Percentiles rank a stretch among this genome's conserved stretches.
Conservation (phyloP, 2,888 invertebrate species). For the Tricholauxania praeusta region DNA sequence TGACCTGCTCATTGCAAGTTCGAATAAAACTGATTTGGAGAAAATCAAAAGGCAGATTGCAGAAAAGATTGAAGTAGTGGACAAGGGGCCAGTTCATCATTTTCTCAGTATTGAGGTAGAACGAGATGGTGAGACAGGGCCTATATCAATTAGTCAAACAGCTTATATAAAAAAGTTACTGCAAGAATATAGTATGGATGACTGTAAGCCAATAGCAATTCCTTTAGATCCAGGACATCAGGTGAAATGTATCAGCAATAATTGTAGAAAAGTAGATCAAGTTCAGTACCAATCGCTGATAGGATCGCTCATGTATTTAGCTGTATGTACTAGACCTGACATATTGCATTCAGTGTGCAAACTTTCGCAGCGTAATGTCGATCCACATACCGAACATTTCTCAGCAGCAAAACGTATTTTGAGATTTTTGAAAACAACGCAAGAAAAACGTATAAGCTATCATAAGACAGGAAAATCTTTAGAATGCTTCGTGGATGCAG, state of each 20-base stretch:
- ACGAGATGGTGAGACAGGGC: constrained; percentile 19
- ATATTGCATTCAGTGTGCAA: constrained; percentile 40
- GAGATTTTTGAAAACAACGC: constrained; percentile 39
- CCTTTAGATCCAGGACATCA: constrained; percentile 39
- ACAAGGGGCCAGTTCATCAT: constrained; percentile 36
- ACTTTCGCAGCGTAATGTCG: constrained; percentile 37
- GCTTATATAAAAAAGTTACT: constrained; percentile 26
- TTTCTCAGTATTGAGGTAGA: constrained; percentile 39
- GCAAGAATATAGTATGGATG: constrained; percentile 35
- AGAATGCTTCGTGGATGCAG: constrained; percentile 42
- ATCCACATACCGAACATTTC: constrained; percentile 42
- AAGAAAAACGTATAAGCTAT: constrained; percentile 29
- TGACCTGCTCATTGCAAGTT: constrained; percentile 38
- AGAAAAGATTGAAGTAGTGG: constrained; percentile 20
- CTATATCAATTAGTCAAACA: constrained; percentile 5
- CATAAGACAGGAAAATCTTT: constrained; percentile 18
- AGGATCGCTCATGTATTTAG: constrained; percentile 42
- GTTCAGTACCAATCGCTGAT: constrained; percentile 40
- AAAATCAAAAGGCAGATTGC: constrained; percentile 22
- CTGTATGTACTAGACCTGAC: constrained; percentile 41
- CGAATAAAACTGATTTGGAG: constrained; percentile 14
- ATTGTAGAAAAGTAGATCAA: constrained; percentile 34
- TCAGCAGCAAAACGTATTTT: constrained; percentile 42
- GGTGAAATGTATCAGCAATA: constrained; percentile 28
- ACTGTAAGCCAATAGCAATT: constrained; percentile 30